Percentiles rank a stretch among this genome's conserved stretches.
Conservation (phyloP, 2,888 invertebrate genomes). For the Drosophila melanocephala region DNA sequence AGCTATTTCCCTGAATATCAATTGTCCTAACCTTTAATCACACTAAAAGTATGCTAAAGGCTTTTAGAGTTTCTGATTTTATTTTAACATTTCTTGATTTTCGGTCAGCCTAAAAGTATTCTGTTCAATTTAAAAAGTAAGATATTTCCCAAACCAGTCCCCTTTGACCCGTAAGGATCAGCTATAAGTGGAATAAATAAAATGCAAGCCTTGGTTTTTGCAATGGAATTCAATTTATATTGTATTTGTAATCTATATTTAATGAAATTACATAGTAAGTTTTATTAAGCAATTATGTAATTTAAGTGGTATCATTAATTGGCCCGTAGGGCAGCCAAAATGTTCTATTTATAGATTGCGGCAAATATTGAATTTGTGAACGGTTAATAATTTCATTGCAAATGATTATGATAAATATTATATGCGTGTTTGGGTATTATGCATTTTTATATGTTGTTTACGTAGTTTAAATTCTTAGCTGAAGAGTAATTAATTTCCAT, state of each 20-base stretch:
- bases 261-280: constrained; percentile 63
- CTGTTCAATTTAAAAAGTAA: neutral
- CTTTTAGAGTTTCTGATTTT: neutral
- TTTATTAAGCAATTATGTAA: constrained; percentile 58
- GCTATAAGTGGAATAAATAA: constrained; percentile 2
- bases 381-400: constrained; percentile 65
- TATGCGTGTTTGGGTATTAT: constrained; percentile 38
- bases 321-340: constrained; percentile 30
- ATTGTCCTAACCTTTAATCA: neutral
- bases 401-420: constrained; percentile 73
- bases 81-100: neutral
- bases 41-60: too few relatives aligned
- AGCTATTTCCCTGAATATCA: neutral
- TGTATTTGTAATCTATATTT: constrained; percentile 57
- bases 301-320: constrained; percentile 53
- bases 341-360: constrained; percentile 30
- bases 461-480: constrained; percentile 68
- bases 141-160: neutral
- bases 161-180: neutral
- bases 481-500: constrained; percentile 69
- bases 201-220: constrained; percentile 40
- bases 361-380: constrained; percentile 55
- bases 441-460: constrained; percentile 23
- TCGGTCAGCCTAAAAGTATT: neutral
- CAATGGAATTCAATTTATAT: constrained; percentile 74